phyloP scores from a whole-genome alignment of 2,797 vertebrate genomes.

The Nyctibius grandis region DNA sequence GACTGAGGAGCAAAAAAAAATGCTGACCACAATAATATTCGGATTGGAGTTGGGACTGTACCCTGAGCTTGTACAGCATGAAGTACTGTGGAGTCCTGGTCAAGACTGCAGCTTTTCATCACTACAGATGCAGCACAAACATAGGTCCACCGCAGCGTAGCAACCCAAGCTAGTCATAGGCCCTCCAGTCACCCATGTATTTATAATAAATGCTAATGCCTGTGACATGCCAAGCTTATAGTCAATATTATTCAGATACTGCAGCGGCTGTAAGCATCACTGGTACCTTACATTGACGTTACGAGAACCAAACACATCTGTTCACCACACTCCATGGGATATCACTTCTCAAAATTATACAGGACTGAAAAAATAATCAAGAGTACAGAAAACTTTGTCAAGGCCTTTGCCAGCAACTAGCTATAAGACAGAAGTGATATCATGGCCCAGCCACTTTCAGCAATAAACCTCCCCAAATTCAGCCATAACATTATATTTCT shows the following conservation, averaged over 20 bases:
- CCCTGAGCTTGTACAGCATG: background rate
- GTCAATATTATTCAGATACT: background rate
- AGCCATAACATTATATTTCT: background rate
- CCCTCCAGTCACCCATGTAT: background rate
- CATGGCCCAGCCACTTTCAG: background rate
- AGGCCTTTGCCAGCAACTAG: background rate
- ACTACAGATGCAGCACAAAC: background rate
- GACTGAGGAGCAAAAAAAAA: background rate
- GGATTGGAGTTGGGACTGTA: background rate
- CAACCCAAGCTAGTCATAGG: background rate
- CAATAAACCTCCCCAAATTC: background rate
- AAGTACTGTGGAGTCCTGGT: background rate
- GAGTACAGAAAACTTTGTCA: background rate
- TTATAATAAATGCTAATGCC: background rate
- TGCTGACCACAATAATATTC: background rate
- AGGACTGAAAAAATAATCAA: background rate
- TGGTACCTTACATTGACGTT: background rate
- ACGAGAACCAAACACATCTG: background rate
- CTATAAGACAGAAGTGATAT: accelerated
- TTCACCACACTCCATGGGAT: accelerated
- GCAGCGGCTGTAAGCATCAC: background rate
- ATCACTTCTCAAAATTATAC: background rate
- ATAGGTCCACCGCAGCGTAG: background rate
- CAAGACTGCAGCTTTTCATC: background rate
- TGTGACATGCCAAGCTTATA: background rate